Conservation (phyloP, 2,888 invertebrate species). For the Lasioglossum morio region DNA sequence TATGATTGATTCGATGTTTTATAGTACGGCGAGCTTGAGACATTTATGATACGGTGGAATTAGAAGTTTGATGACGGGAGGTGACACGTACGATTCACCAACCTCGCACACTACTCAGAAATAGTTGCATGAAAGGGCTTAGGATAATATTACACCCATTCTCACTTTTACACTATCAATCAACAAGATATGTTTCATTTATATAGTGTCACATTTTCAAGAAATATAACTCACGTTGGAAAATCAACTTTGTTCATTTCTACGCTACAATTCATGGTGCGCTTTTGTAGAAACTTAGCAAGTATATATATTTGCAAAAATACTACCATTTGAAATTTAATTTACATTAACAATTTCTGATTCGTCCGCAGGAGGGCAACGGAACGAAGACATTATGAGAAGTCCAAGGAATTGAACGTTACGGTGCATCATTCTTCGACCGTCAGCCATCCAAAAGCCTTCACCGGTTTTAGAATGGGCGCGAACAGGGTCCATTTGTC, state of each 20-base stretch:
- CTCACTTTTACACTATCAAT: neutral
- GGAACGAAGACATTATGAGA: neutral
- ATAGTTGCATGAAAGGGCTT: neutral
- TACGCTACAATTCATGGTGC: too few relatives aligned
- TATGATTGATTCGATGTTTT: constrained; percentile 18
- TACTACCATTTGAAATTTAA: too few relatives aligned
- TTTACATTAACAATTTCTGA: too few relatives aligned
- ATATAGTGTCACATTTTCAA: neutral
- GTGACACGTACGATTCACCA: neutral
- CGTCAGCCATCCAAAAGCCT: neutral
- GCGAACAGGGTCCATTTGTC: neutral
- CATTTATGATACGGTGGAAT: neutral
- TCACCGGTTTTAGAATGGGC: constrained; percentile 1
- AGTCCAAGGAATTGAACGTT: neutral
- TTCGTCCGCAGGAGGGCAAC: neutral
- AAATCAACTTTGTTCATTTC: too few relatives aligned
- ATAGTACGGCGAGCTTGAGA: neutral
- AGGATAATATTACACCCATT: neutral
- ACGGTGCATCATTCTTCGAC: neutral
- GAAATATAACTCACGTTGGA: neutral
- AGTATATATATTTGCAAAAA: neutral
- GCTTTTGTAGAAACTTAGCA: neutral
- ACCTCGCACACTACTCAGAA: neutral
- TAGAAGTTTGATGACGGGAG: neutral
- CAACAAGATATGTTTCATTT: neutral